phyloP scores from a whole-genome alignment of 2,888 invertebrate species.

The Ischnus inquisitorius region DNA sequence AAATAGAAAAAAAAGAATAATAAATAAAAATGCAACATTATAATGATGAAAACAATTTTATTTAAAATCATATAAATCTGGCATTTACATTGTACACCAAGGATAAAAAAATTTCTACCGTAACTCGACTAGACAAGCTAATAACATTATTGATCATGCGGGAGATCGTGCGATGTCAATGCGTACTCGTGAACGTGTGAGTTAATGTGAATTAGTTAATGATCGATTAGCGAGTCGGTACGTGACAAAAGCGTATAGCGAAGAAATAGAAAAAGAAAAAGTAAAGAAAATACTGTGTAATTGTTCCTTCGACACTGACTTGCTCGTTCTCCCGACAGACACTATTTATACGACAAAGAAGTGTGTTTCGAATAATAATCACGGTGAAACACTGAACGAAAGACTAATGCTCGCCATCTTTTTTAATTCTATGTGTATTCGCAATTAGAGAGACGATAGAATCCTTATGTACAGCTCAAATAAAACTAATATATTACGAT shows the following conservation, averaged over 20 bases:
- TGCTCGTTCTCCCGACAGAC: constrained; percentile 25
- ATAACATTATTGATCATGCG: constrained; percentile 55
- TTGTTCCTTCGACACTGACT: constrained; percentile 50
- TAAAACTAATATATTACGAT: constrained; percentile 28
- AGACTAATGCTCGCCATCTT: neutral
- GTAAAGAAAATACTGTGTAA: constrained; percentile 26
- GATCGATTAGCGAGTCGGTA: neutral
- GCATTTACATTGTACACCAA: constrained; percentile 78
- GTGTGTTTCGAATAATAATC: constrained; percentile 3
- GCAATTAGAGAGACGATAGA: constrained; percentile 3
- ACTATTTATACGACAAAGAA: neutral
- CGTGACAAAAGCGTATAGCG: constrained; percentile 9
- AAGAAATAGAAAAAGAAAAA: constrained; percentile 51
- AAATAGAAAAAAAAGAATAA: constrained; percentile 72
- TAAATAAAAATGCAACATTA: constrained; percentile 68
- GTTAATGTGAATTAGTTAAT: constrained; percentile 10
- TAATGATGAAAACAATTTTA: constrained; percentile 77
- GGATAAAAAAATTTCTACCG: constrained; percentile 37
- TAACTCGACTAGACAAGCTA: constrained; percentile 56
- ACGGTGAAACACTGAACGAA: constrained; percentile 7
- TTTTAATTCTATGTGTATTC: constrained; percentile 1
- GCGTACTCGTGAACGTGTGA: constrained; percentile 17
- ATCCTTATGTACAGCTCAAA: constrained; percentile 46
- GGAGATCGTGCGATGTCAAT: constrained; percentile 53
- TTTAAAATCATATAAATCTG: constrained; percentile 84